Evolutionary conservation across 2,888 invertebrate genomes (phyloP).

Genomic region (Laspeyria flexula): DNA sequence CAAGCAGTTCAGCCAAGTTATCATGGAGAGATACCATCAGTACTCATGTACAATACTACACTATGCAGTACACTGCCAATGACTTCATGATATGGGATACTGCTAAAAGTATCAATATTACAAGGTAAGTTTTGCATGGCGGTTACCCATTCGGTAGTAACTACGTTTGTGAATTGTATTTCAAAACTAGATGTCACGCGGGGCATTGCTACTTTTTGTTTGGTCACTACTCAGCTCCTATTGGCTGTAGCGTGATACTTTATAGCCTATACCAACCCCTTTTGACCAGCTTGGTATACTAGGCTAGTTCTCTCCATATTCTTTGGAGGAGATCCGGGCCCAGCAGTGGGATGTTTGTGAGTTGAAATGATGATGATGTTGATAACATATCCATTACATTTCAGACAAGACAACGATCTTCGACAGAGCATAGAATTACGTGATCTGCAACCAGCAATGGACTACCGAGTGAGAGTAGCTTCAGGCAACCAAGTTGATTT

Average conservation of each 20-base stretch:
- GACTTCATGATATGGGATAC: conserved; percentile 75
- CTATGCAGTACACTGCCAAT: conserved; percentile 71
- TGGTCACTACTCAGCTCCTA: too few species aligned
- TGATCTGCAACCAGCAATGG: conserved; percentile 73
- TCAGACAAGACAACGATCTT: conserved; percentile 68
- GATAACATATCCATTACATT: conserved; percentile 7
- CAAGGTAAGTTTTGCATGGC: conserved; percentile 56
- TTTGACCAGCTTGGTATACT: too few species aligned
- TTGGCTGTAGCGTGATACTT: too few species aligned
- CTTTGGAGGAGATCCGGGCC: too few species aligned
- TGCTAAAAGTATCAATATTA: conserved; percentile 73
- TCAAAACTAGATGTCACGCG: too few species aligned
- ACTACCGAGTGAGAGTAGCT: conserved; percentile 73
- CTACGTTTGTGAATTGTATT: too few species aligned
- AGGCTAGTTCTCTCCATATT: too few species aligned
- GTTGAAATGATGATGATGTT: too few species aligned
- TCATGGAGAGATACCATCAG: conserved; percentile 77
- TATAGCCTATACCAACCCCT: too few species aligned
- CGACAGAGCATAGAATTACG: conserved; percentile 73
- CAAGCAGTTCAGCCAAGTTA: conserved; percentile 69
- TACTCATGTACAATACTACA: conserved; percentile 75
- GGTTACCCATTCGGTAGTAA: too few species aligned
- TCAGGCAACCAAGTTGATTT: conserved; percentile 79
- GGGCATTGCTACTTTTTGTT: too few species aligned
- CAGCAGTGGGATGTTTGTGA: too few species aligned